Base-by-base conservation (phyloP, 2,113 vertebrate species). In the Brevimyrus niger region DNA sequence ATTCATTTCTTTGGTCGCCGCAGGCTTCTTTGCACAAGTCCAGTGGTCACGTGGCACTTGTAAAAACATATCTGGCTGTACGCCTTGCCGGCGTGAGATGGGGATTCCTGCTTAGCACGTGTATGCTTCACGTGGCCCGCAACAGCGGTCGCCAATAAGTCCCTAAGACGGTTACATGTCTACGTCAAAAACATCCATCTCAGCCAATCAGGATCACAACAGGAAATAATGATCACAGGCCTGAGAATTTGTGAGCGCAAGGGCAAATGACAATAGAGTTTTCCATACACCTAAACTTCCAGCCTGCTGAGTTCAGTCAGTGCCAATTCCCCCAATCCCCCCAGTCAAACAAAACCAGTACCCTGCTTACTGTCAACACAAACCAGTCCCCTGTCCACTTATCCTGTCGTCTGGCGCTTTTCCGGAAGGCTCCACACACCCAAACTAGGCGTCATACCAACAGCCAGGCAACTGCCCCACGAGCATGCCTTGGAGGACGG, bases 11-110 rank as follows among this genome's bases (percentile, higher is more conserved):
- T 92, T 92, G 27, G 92, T 90, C 90, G 90, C 89, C 91, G 83
- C 80, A 89, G 90, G 94, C 90, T 92, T 92, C 93, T 90, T 88
- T 92, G 85, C 47, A 90, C 87, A 65, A 51, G 44, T 73, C 61
- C 46, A 87, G 91, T 92, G 92, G 93, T 94, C 92, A 92, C 91
- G 88, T 69, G 89, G 91, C 90, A 90, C 53, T 92, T 93, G 89
- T 89, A 89, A 94, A 95, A 95, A 96, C 92, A 94, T 89, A 93
- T 91, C 94, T 91, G 93, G 86, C 53, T 44, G 91, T 82, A 91
- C 90, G 90, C 92, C 91, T 92, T 89, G 85, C 88, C 11, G 89
- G 89, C 90, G 90, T 88, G 92, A 89, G 91, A 94, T 93, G 89
- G 82, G 89, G 19, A n/a, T 15, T 55, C 55, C 42, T 88, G 86